Base-by-base conservation (phyloP, 2,113 vertebrate genomes). In the Pygoscelis adeliae region DNA sequence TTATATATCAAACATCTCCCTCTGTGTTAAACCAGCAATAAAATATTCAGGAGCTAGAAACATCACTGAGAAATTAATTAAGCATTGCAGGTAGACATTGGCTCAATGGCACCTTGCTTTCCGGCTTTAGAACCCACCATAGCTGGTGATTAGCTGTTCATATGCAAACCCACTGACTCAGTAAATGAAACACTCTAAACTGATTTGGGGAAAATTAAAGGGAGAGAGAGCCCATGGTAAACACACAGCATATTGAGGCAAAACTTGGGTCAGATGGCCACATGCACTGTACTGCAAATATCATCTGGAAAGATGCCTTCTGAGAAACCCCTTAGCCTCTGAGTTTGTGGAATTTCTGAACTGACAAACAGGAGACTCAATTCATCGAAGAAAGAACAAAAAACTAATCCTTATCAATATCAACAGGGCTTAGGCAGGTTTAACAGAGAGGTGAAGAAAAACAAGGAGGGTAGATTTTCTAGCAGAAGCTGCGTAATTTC, bases 61-160 rank as follows among this genome's bases (percentile, higher is more conserved):
- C 49, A 86, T 59, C 32, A 73, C 69, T 53, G 74, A 87, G 74
- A 95, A 96, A 95, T 87, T 94, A 97, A 97, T 96, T 89, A 96
- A 89, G 63, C 87, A 86, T 16, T 62, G 65, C 73, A 92, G 61
- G 82, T 92, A 71, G 91, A 59, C 47, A 55, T 9, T 62, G 85
- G 69, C 85, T 87, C 53, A 30, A 93, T 0, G 5, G 32, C 76
- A 86, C 62, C 81, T 79, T 73, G 46, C 12, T 93, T 90, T 87
- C 53, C 36, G 34, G 87, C 50, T 96, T 96, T 26, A 70, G 74
- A 82, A 95, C 10, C 20, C 53, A 55, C 25, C 50, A 34, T 69
- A 69, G 50, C 59, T 61, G 38, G 47, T 49, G 66, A 85, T 96
- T 49, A 94, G 90, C 70, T 69, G 85, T 58, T 94, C 70, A 65